Evolutionary conservation across 2,888 invertebrate genomes (phyloP).

Genomic region (Phragmatobia fuliginosa): DNA sequence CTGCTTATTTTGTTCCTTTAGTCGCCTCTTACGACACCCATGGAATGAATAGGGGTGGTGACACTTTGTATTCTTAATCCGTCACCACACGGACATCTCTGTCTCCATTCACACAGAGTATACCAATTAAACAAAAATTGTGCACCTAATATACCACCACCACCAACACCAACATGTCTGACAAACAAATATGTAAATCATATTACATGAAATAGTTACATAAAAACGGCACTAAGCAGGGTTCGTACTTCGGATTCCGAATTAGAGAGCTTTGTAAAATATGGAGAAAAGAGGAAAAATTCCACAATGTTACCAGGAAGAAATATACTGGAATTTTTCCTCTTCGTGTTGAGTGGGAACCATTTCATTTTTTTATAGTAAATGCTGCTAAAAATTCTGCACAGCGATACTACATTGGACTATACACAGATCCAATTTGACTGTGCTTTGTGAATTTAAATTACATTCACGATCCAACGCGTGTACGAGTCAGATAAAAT

Average conservation of each 20-base stretch:
- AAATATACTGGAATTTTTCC: constrained; percentile 1
- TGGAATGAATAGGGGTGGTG: no score
- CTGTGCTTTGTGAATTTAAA: constrained; percentile 60
- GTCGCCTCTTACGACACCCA: no score
- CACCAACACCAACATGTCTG: neutral
- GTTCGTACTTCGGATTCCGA: neutral
- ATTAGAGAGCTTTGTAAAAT: neutral
- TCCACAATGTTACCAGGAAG: neutral
- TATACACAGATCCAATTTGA: constrained; percentile 67
- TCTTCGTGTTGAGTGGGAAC: constrained; percentile 1
- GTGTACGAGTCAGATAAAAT: constrained; percentile 48
- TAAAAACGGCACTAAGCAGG: neutral
- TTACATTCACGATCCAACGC: constrained; percentile 58
- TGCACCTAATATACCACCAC: neutral
- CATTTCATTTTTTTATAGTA: constrained; percentile 13
- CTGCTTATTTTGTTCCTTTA: no score
- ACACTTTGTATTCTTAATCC: no score
- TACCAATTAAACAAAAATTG: no score
- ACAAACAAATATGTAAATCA: neutral
- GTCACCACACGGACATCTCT: no score
- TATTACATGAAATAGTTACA: neutral
- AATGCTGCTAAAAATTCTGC: constrained; percentile 16
- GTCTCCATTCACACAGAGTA: no score
- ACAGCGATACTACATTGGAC: constrained; percentile 39
- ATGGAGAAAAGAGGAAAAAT: neutral